Evolutionary conservation across 1,140 invertebrate species (phyloP).

Genomic region (Neodiprion fabricii): DNA sequence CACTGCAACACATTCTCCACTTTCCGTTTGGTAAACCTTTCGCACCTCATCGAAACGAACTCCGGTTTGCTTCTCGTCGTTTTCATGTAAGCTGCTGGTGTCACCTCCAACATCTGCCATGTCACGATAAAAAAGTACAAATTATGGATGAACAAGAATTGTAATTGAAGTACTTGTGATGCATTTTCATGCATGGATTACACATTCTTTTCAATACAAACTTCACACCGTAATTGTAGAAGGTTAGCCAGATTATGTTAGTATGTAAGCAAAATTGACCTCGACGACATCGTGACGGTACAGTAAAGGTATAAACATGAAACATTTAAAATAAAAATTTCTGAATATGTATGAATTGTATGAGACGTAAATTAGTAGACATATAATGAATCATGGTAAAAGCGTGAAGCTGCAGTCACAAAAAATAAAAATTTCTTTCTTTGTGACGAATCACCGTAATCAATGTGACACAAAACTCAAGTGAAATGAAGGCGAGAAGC

Average conservation of each 20-base stretch:
- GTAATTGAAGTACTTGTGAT: too few species aligned
- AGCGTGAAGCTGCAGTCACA: neutral
- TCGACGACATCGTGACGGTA: neutral
- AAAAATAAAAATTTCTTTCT: too few species aligned
- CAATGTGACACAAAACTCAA: neutral
- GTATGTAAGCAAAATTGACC: neutral
- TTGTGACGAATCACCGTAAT: neutral
- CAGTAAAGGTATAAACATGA: neutral
- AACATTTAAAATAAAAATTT: neutral
- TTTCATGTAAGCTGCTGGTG: slow-evolving; percentile 41
- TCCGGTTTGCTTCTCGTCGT: slow-evolving; percentile 55
- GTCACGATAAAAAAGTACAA: slow-evolving; percentile 12
- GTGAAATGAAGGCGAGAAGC: neutral
- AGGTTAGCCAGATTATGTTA: neutral
- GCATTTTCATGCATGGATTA: too few species aligned
- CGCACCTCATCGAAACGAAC: slow-evolving; percentile 59
- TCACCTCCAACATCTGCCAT: slow-evolving; percentile 46
- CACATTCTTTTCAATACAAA: neutral
- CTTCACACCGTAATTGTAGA: neutral
- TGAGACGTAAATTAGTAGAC: too few species aligned
- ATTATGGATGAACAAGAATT: neutral
- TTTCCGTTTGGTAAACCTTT: slow-evolving; percentile 57
- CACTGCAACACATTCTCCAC: slow-evolving; percentile 61
- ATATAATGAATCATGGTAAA: neutral
- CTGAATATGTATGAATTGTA: neutral